Evolutionary conservation across 2,888 invertebrate genomes (phyloP).

Genomic region (Creontiades dilutus): DNA sequence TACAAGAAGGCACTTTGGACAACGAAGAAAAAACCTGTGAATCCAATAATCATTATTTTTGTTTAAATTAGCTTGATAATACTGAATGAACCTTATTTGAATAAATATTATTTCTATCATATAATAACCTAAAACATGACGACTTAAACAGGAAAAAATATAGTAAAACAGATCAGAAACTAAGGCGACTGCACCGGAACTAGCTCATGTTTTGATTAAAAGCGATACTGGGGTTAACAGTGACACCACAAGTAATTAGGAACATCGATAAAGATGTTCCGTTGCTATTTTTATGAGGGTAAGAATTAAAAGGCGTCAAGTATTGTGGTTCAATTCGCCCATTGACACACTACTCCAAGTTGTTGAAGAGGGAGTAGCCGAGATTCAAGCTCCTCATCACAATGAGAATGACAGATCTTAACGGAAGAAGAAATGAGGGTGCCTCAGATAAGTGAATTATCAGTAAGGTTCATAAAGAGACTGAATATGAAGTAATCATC

Average conservation of each 20-base stretch:
- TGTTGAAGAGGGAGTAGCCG: not conserved
- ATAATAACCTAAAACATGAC: not conserved
- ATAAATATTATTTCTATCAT: slow-evolving; percentile 16
- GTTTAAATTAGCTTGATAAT: not conserved
- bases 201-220: not conserved
- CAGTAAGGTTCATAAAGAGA: no score
- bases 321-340: no score
- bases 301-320: no score
- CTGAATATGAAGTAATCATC: no score
- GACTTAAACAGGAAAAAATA: not conserved
- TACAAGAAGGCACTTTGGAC: no score
- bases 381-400: not conserved
- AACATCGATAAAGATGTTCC: not conserved
- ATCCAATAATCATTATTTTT: not conserved
- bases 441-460: no score
- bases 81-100: slow-evolving; percentile 7
- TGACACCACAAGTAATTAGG: not conserved
- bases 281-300: not conserved
- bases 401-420: not conserved
- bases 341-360: not conserved
- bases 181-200: not conserved
- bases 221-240: not conserved
- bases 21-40: not conserved
- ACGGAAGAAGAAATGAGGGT: no score
- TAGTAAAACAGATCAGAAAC: slow-evolving; percentile 4